phyloP scores from a whole-genome alignment of 2,888 invertebrate genomes.

The Cryptus armator region DNA sequence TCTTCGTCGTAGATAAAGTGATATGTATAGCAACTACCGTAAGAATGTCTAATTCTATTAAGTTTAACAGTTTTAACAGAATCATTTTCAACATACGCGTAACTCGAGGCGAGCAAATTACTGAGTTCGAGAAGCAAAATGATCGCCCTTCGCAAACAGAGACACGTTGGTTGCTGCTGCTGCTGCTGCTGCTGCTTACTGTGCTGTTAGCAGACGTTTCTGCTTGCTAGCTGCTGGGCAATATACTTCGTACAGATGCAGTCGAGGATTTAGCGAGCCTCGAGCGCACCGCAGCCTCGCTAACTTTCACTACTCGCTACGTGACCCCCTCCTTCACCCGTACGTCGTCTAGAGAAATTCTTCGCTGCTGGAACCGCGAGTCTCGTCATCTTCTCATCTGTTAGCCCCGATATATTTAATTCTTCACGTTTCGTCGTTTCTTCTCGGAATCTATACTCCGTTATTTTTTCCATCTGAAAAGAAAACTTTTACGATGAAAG shows the following conservation, averaged over 20 bases:
- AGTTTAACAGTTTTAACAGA: too few species aligned
- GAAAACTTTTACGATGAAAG: neutral
- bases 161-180: slow-evolving; percentile 7
- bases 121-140: slow-evolving; percentile 30
- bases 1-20: too few species aligned
- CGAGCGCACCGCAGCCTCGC: slow-evolving; percentile 66
- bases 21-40: neutral
- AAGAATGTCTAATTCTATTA: neutral
- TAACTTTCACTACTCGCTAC: slow-evolving; percentile 78
- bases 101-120: slow-evolving; percentile 18
- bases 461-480: neutral
- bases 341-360: slow-evolving; percentile 74
- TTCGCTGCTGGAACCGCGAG: slow-evolving; percentile 65
- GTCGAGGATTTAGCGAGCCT: slow-evolving; percentile 52
- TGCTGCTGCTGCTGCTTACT: neutral
- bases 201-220: slow-evolving; percentile 17
- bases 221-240: neutral
- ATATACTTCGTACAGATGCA: slow-evolving; percentile 29
- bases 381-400: slow-evolving; percentile 42
- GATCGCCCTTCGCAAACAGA: slow-evolving; percentile 21
- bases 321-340: slow-evolving; percentile 67
- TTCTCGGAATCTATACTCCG: neutral
- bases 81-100: neutral
- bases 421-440: neutral
- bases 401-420: slow-evolving; percentile 33